Conservation (phyloP, 2,797 vertebrate species). For the Anas bahamensis region DNA sequence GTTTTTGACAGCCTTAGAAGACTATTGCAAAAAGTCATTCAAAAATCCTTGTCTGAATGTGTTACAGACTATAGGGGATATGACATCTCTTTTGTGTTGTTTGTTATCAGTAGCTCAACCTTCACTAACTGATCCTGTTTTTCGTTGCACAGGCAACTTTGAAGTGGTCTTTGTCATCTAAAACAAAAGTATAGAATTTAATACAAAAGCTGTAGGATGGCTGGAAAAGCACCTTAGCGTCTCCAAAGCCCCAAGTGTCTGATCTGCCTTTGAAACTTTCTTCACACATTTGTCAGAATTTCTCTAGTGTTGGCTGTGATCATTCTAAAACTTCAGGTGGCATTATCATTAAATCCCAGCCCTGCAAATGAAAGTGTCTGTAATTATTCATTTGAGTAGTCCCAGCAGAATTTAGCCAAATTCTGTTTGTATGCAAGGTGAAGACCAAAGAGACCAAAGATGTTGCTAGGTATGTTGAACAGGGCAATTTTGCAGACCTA, state of each 20-base stretch:
- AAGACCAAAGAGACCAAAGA: not conserved
- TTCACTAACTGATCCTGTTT: constrained; percentile 7
- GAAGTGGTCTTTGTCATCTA: constrained; percentile 20
- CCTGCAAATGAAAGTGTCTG: not conserved
- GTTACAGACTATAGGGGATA: not conserved
- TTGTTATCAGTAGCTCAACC: constrained; percentile 16
- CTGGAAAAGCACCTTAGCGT: not conserved
- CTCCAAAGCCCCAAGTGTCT: not conserved
- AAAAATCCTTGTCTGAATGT: not conserved
- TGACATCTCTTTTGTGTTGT: constrained; percentile 36
- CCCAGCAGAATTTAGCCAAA: not conserved
- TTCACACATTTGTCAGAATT: not conserved
- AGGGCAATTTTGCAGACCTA: not conserved
- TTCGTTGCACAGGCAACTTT: not conserved
- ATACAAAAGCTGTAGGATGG: not conserved
- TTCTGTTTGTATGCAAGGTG: not conserved
- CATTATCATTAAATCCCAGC: not conserved
- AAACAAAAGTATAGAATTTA: constrained; percentile 10
- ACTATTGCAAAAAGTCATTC: not conserved
- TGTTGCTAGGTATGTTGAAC: not conserved
- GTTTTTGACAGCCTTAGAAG: constrained; percentile 24
- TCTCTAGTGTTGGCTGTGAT: not conserved
- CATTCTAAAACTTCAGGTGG: constrained; percentile 19
- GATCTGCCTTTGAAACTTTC: constrained; percentile 29
- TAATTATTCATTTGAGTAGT: not conserved